Evolutionary conservation across 2,113 vertebrate genomes (phyloP).

Genomic region (Amphilophus citrinellus): DNA sequence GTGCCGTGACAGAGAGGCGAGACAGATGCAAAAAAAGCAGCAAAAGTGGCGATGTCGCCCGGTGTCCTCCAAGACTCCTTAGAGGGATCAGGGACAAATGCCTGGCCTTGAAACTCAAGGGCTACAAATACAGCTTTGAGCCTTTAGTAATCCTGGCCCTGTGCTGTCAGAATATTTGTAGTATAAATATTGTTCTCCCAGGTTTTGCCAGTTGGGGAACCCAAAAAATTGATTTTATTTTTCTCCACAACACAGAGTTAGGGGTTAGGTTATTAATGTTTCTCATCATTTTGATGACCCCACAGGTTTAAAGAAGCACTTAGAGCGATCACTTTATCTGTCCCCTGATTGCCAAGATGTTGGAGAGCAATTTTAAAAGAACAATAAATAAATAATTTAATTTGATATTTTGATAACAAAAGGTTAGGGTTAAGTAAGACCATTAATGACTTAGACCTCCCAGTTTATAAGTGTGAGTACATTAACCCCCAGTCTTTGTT

Average conservation of each 20-base stretch:
- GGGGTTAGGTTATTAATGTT: background rate
- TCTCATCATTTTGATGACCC: background rate
- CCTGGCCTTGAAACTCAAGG: background rate
- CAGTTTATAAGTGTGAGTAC: background rate
- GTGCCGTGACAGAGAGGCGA: background rate
- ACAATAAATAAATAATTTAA: background rate
- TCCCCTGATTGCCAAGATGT: background rate
- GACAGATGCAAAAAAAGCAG: constrained; percentile 26
- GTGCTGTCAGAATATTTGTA: background rate
- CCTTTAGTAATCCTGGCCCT: background rate
- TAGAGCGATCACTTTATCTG: background rate
- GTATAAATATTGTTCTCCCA: background rate
- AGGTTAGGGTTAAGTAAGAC: background rate
- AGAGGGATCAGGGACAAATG: background rate
- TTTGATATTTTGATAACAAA: too few relatives aligned
- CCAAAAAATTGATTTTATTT: background rate
- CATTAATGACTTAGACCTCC: background rate
- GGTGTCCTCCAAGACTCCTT: background rate
- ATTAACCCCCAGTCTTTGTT: background rate
- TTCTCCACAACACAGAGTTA: background rate
- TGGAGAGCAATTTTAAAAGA: constrained; percentile 2
- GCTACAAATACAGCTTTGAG: background rate
- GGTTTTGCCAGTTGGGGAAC: too few relatives aligned
- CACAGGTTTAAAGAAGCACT: background rate
- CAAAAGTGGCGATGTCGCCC: constrained; percentile 29